These are phyloP conservation scores for Oenanthe oenanthe DNA, from an alignment of 2,113 vertebrate species.

Conservation along the genomic window DNA sequence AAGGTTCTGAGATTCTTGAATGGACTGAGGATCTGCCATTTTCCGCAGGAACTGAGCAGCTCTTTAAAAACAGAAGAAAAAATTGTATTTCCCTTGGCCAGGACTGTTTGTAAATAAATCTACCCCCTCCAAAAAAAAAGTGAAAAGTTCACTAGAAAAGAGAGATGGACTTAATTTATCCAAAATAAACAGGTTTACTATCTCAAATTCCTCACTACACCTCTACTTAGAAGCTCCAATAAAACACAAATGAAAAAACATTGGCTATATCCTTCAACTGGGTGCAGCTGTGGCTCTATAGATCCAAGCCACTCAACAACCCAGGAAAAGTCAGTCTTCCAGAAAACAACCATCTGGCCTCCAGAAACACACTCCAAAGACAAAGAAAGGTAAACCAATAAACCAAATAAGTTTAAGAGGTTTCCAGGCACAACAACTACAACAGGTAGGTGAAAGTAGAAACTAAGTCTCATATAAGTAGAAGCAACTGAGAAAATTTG, in stretches of 20 bases:
- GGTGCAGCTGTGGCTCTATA: background rate
- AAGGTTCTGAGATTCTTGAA: constrained; percentile 98
- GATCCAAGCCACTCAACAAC: background rate
- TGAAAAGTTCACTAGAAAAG: background rate
- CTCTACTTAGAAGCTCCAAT: background rate
- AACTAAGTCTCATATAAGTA: background rate
- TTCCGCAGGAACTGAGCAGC: constrained; percentile 97
- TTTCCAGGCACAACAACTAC: background rate
- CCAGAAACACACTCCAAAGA: background rate
- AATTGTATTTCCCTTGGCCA: background rate
- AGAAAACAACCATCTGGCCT: background rate
- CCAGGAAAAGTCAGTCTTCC: background rate
- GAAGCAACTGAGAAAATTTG: background rate
- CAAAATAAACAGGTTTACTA: background rate
- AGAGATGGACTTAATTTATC: background rate
- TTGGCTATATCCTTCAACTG: background rate
- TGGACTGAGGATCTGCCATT: constrained; percentile 97
- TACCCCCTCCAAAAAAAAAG: background rate
- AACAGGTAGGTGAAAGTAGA: background rate
- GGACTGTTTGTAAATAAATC: background rate
- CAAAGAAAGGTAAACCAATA: background rate
- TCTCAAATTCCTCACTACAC: background rate
- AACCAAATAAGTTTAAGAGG: background rate
- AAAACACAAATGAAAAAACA: background rate
- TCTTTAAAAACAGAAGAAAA: constrained; percentile 63